Conservation (phyloP, 92 coral and sea anemone species). For the Epizoanthus ramosus region DNA sequence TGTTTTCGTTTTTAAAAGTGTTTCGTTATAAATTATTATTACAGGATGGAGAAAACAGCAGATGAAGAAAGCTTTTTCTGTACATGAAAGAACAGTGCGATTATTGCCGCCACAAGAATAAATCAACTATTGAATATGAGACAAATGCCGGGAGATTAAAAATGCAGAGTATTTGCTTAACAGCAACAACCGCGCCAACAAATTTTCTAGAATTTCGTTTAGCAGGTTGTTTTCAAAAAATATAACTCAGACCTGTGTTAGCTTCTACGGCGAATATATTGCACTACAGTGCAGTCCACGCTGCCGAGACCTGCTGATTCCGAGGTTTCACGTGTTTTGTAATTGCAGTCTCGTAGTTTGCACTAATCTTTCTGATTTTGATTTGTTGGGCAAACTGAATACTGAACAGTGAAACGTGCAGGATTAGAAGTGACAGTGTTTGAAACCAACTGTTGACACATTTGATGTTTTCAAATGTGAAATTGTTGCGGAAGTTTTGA, state of each 20-base stretch:
- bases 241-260: not conserved
- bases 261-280: not conserved
- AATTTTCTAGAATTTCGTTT: conserved; percentile 6
- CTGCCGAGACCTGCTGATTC: not conserved
- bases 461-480: not conserved
- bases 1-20: not conserved
- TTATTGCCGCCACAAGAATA: conserved; percentile 4
- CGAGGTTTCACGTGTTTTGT: conserved; percentile 24
- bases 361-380: conserved; percentile 20
- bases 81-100: conserved; percentile 9
- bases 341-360: conserved; percentile 37
- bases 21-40: not conserved
- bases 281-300: not conserved
- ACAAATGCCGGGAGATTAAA: conserved; percentile 25
- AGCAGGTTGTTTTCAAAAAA: not conserved
- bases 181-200: conserved; percentile 22
- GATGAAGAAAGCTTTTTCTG: not conserved
- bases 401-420: conserved; percentile 44
- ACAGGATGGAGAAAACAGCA: not conserved
- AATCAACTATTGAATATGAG: conserved; percentile 14
- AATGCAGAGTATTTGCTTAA: conserved; percentile 32
- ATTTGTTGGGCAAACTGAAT: conserved; percentile 60
- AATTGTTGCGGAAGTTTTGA: too few relatives aligned
- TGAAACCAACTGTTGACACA: conserved; percentile 13
- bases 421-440: conserved; percentile 33